Base-by-base conservation (phyloP, 2,797 vertebrate species). In the Oryzias sinensis region DNA sequence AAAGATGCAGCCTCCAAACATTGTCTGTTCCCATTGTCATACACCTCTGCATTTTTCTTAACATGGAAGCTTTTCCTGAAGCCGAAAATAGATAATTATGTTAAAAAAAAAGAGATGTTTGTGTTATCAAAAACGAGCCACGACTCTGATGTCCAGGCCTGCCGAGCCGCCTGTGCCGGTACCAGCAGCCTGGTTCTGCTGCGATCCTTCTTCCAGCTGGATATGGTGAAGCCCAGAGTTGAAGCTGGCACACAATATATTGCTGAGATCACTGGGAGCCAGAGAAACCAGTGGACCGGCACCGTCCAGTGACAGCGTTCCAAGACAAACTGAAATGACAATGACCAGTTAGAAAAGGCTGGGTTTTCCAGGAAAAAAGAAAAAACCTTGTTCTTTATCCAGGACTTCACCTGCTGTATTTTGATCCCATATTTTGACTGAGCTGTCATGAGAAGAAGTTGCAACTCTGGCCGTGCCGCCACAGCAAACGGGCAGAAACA, bases 401-500 rank as follows among this genome's bases (percentile, higher is more conserved):
- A 53, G 25, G 4, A 17, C 49, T 42, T 76, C 91, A 98, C 97
- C 96, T 92, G 93, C 95, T 22, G 93, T 93, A 70, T 94, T 94
- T 70, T 87, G 92, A 78, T 95, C 92, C 96, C 97, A 98, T 68
- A 98, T 73, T 86, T 95, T 98, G 75, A 98, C 85, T 0, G 93
- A 95, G 87, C 92, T 77, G 84, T 99, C 96, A 0, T 91, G 92
- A 0, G 96, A 96, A 25, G 95, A 93, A 0, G 96, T 97, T 53
- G 94, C 96, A 20, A 99, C 72, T 27, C 80, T 67, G 54, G 93
- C 83, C 17, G 80, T 2, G 1, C 72, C 83, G 1, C 79, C 63
- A 1, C 83, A 59, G 46, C 68, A 33, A 16, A 58, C 41, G 0
- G 96, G 95, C 33, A 98, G 90, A 76, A 99, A 98, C 53, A 95